Conservation (phyloP, 2,113 vertebrate species). For the Paradoxurus hermaphroditus region DNA sequence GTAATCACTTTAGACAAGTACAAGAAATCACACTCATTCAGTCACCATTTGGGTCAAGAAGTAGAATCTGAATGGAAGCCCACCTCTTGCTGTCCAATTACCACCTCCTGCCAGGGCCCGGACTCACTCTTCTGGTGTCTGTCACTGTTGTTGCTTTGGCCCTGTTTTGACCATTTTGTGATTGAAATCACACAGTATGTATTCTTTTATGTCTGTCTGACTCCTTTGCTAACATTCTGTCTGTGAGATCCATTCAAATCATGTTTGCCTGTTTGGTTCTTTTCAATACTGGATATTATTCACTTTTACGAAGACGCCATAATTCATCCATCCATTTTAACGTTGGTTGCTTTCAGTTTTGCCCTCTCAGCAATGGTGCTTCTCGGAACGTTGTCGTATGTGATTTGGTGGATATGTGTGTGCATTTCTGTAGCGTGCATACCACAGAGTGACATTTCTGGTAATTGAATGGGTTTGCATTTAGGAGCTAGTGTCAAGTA, state of each 20-base stretch:
- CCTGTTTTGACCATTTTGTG: not conserved
- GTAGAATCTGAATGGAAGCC: not conserved
- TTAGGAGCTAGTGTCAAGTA: not conserved
- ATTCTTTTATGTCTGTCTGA: not conserved
- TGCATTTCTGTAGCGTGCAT: not conserved
- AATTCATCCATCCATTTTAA: not conserved
- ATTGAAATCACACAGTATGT: not conserved
- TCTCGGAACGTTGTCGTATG: not conserved
- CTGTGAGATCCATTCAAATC: not conserved
- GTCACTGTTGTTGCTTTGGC: not conserved
- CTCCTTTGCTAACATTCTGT: not conserved
- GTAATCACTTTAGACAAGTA: not conserved
- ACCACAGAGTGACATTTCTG: not conserved
- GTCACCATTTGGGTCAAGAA: not conserved
- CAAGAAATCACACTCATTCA: not conserved
- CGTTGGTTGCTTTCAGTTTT: not conserved
- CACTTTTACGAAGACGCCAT: not conserved
- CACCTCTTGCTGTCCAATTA: accelerated
- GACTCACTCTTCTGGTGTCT: not conserved
- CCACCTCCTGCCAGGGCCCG: not conserved
- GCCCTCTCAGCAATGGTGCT: not conserved
- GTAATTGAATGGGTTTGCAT: not conserved
- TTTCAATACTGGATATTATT: not conserved
- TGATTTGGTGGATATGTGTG: not conserved
- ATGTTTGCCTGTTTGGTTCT: not conserved